phyloP scores from a whole-genome alignment of 2,113 vertebrate species.

The Archocentrus centrarchus region DNA sequence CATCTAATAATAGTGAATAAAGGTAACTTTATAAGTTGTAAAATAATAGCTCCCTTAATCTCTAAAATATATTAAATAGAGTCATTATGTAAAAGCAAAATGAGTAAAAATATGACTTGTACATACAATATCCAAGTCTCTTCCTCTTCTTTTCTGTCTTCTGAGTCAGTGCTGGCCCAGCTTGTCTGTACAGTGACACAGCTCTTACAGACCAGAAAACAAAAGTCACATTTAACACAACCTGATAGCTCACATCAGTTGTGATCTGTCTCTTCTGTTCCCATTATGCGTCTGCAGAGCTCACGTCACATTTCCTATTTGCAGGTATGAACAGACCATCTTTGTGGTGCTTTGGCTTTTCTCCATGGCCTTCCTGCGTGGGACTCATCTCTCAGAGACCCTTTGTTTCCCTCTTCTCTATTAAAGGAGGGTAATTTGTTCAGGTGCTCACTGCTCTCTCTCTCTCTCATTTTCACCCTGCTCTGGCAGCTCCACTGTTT shows the following conservation, averaged over 20 bases:
- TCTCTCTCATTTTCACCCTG: constrained; percentile 11
- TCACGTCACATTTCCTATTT: constrained; percentile 18
- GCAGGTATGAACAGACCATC: constrained; percentile 32
- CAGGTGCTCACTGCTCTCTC: constrained; percentile 64
- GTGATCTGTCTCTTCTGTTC: constrained; percentile 21
- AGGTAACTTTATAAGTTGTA: neutral
- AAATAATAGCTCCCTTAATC: neutral
- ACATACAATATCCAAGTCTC: neutral
- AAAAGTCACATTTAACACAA: constrained; percentile 25
- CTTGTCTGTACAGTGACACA: neutral
- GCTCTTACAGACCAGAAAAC: neutral
- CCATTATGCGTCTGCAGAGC: constrained; percentile 25
- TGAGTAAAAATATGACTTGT: neutral
- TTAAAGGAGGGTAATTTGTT: constrained; percentile 70
- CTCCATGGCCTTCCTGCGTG: constrained; percentile 12
- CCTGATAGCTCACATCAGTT: neutral
- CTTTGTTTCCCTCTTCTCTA: constrained; percentile 27
- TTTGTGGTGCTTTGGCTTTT: constrained; percentile 4
- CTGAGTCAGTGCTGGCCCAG: neutral
- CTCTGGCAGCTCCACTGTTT: constrained; percentile 25
- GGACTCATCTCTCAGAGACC: constrained; percentile 40
- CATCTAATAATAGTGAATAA: neutral
- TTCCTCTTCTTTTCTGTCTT: neutral
- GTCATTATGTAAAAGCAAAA: neutral
- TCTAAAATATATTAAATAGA: neutral